These are phyloP conservation scores for Periplaneta americana DNA, from an alignment of 1,140 invertebrate species.

Conservation along the genomic window DNA sequence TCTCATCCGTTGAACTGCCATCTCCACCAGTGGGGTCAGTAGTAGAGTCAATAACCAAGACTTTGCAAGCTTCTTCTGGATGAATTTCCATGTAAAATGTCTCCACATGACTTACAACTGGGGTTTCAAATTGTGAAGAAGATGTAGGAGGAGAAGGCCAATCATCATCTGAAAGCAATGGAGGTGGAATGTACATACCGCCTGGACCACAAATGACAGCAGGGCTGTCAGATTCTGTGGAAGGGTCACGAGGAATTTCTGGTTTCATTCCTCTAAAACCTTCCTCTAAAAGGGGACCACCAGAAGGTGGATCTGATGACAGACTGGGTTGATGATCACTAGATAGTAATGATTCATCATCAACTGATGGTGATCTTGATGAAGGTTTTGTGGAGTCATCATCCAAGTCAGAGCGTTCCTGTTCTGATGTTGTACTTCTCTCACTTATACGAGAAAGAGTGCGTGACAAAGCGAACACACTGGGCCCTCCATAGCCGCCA, in stretches of 20 bases:
- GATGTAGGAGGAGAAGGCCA: slow-evolving; percentile 70
- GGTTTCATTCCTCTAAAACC: neutral
- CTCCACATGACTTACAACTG: slow-evolving; percentile 72
- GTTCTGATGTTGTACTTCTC: slow-evolving; percentile 78
- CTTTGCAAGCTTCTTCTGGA: slow-evolving; percentile 62
- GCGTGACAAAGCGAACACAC: slow-evolving; percentile 59
- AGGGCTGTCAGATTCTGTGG: neutral
- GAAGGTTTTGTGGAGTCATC: slow-evolving; percentile 75
- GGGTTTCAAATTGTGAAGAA: slow-evolving; percentile 55
- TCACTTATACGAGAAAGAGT: slow-evolving; percentile 82
- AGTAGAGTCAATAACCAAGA: slow-evolving; percentile 42
- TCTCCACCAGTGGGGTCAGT: slow-evolving; percentile 28
- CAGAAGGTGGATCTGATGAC: slow-evolving; percentile 66
- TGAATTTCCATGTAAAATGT: slow-evolving; percentile 75
- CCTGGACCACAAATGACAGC: neutral
- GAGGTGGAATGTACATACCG: slow-evolving; percentile 4
- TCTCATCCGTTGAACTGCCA: slow-evolving; percentile 23
- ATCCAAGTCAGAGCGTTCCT: slow-evolving; percentile 67
- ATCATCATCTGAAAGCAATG: slow-evolving; percentile 43
- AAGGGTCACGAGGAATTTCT: neutral
- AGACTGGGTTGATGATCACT: slow-evolving; percentile 80
- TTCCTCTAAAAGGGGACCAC: neutral
- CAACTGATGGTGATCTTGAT: slow-evolving; percentile 70
- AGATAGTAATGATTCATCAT: slow-evolving; percentile 74
- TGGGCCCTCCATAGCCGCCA: slow-evolving; percentile 49